Evolutionary conservation across 1,140 invertebrate species (phyloP), one percentile per base, ranked within the genome.

Genomic region (Diorhabda elongata): DNA sequence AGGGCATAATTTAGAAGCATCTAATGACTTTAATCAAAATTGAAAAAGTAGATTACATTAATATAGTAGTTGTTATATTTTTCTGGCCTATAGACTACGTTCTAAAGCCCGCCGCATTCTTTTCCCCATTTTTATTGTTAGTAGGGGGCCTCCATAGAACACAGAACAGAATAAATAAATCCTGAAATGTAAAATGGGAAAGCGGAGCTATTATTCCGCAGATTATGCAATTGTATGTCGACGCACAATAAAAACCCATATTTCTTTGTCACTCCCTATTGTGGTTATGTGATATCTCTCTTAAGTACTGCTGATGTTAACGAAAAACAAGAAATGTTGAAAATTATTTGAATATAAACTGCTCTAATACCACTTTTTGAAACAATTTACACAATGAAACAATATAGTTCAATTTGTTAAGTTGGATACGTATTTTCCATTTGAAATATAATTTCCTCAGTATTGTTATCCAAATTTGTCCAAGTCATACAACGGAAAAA

Each of bases 151-250:
- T 65, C 64, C 61, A 61, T 52, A n/a, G 47, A 52, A 52, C 47
- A 67, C 71, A 66, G 70, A 69, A 67, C 73, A 68, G 70, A 73
- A 73, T 71, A 73, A 75, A 75, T 67, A 67, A 73, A 73, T 73
- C 67, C 72, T 68, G 67, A 73, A 75, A 75, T 71, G 74, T 74
- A 73, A 75, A 72, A 75, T 74, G 73, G 69, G 67, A 71, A 68
- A 73, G 68, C 69, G 71, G 62, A 68, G 68, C 74, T 73, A 74
- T 74, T 75, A 75, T 75, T 69, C 71, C 67, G 68, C 71, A 75
- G 72, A 75, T 75, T 75, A 75, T 74, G 73, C 74, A 75, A 75
- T 75, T 75, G 74, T 75, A 70, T 71, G 73, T 75, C 74, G 74
- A 73, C 74, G 71, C 68, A 75, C 74, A 75, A 75, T 75, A 74